Evolutionary conservation across 2,797 vertebrate genomes (phyloP).

Genomic region (Peromyscus aztecus): DNA sequence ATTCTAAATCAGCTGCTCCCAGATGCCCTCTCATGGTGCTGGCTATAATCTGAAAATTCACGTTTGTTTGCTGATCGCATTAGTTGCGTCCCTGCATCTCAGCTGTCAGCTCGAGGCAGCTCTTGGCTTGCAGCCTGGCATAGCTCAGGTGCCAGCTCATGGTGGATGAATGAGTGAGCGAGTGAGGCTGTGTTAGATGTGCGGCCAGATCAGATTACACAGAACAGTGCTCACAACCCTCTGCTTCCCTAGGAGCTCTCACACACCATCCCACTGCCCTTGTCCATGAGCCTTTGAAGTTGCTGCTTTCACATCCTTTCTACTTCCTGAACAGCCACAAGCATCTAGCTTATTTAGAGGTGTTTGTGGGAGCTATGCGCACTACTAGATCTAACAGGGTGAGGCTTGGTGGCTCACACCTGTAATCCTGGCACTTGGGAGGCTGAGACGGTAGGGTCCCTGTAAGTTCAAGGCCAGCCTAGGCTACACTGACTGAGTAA

Average conservation of each 20-base stretch:
- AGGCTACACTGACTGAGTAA: not conserved
- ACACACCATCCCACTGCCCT: not conserved
- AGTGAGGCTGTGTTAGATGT: not conserved
- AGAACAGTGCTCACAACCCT: not conserved
- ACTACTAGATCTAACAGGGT: not conserved
- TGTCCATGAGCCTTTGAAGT: not conserved
- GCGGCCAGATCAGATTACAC: not conserved
- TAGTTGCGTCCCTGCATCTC: not conserved
- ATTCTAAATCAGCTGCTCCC: not conserved
- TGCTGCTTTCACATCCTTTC: not conserved
- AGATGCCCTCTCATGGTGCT: accelerated
- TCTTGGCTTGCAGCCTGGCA: not conserved
- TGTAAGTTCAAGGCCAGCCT: not conserved
- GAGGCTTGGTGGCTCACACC: not conserved
- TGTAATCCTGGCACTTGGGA: not conserved
- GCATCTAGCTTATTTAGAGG: not conserved
- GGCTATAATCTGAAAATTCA: not conserved
- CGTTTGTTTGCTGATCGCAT: not conserved
- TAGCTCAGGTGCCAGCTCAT: not conserved
- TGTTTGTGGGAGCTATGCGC: not conserved
- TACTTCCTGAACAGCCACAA: not conserved
- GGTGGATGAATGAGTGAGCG: not conserved
- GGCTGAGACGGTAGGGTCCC: not conserved
- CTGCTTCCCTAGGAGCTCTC: not conserved
- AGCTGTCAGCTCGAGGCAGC: not conserved